Conservation (phyloP, 2,888 invertebrate genomes). For the Sussaba pulchella region DNA sequence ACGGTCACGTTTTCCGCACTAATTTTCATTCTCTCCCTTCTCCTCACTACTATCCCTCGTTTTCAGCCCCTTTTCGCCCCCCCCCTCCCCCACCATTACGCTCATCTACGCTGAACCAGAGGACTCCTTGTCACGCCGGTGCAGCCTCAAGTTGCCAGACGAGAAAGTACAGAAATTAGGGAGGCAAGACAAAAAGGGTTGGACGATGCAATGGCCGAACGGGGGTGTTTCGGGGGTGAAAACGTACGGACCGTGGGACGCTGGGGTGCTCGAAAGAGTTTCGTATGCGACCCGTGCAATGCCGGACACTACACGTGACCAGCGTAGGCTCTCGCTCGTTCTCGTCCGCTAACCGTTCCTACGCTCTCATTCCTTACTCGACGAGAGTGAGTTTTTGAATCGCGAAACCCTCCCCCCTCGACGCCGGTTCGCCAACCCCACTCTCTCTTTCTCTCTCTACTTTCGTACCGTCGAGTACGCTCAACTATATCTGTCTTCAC, state of each 20-base stretch:
- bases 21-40: conserved; percentile 29
- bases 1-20: conserved; percentile 29
- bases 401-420: conserved; percentile 59
- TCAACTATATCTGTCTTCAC: conserved; percentile 68
- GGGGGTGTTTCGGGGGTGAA: conserved; percentile 48
- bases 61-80: conserved; percentile 35
- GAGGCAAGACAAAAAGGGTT: conserved; percentile 61
- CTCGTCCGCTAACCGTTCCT: conserved; percentile 31
- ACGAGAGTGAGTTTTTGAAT: conserved; percentile 57
- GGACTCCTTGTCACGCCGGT: conserved; percentile 20
- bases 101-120: conserved; percentile 16
- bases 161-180: conserved; percentile 71
- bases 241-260: conserved; percentile 51
- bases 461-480: conserved; percentile 15
- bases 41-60: conserved; percentile 31
- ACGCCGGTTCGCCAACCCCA: conserved; percentile 45
- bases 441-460: neutral
- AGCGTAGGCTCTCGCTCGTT: conserved; percentile 74
- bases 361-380: conserved; percentile 10
- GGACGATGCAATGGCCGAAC: conserved; percentile 49
- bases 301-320: conserved; percentile 83
- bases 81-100: neutral
- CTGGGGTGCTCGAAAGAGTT: conserved; percentile 75
- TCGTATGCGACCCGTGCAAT: conserved; percentile 81
- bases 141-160: conserved; percentile 64